Conservation (phyloP, 2,888 invertebrate species). For the Rhingia campestris region DNA sequence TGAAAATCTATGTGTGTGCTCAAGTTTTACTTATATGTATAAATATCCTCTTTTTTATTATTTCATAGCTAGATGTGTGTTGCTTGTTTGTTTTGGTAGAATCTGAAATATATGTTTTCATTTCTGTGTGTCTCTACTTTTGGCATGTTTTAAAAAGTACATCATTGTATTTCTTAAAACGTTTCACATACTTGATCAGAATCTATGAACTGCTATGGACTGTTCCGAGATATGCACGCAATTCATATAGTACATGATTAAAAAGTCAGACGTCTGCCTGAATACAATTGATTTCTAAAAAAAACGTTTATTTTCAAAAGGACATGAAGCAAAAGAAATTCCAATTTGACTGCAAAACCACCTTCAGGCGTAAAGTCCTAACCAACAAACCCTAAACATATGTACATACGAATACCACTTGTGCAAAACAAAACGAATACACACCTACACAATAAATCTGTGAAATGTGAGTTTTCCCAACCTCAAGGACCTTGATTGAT, state of each 20-base stretch:
- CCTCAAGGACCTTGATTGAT: slow-evolving; percentile 62
- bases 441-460: slow-evolving; percentile 53
- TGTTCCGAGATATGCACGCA: slow-evolving; percentile 1
- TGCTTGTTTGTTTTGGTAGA: slow-evolving; percentile 23
- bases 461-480: slow-evolving; percentile 49
- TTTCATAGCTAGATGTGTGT: slow-evolving; percentile 18
- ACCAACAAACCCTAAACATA: slow-evolving; percentile 34
- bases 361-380: slow-evolving; percentile 42
- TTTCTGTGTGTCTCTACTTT: neutral
- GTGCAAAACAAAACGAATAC: slow-evolving; percentile 11
- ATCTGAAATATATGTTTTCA: neutral
- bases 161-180: neutral
- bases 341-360: slow-evolving; percentile 34
- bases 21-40: neutral
- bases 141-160: slow-evolving; percentile 33
- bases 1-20: slow-evolving; percentile 24
- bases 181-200: neutral
- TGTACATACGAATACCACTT: slow-evolving; percentile 4
- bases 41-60: neutral
- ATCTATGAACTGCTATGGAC: slow-evolving; percentile 15
- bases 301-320: slow-evolving; percentile 1
- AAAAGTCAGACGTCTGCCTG: slow-evolving; percentile 19
- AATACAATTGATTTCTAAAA: slow-evolving; percentile 6
- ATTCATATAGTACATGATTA: slow-evolving; percentile 13
- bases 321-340: slow-evolving; percentile 36